Evolutionary conservation across 2,797 vertebrate genomes (phyloP).

Genomic region (Psittacula echo): DNA sequence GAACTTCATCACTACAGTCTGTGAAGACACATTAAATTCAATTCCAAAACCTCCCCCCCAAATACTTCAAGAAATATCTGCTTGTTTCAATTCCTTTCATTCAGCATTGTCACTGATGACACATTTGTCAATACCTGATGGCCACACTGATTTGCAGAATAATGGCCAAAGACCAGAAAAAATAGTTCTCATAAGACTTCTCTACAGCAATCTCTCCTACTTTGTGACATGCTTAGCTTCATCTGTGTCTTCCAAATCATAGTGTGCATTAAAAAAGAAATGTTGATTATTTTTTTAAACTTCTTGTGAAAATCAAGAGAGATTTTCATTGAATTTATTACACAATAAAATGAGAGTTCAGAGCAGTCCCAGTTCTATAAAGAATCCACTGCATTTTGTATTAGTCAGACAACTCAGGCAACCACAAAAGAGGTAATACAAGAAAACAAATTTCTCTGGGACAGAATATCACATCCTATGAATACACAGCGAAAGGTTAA

Average conservation of each 20-base stretch:
- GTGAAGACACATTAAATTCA: conserved; percentile 36
- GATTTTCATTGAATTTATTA: not conserved
- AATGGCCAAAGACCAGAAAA: not conserved
- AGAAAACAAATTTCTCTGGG: not conserved
- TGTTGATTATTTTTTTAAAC: not conserved
- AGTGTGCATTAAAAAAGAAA: not conserved
- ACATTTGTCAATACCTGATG: conserved; percentile 1
- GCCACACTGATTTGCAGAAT: not conserved
- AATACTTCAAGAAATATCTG: conserved; percentile 4
- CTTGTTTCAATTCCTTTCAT: conserved; percentile 12
- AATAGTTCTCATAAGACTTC: not conserved
- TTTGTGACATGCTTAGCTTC: not conserved
- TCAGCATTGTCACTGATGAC: not conserved
- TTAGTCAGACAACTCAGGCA: not conserved
- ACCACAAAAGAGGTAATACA: not conserved
- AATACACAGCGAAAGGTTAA: not conserved
- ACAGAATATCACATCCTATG: not conserved
- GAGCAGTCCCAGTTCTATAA: not conserved
- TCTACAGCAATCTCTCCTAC: not conserved
- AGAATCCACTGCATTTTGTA: not conserved
- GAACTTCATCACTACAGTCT: not conserved
- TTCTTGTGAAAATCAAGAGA: not conserved
- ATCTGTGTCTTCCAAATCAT: not conserved
- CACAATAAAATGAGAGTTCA: not conserved
- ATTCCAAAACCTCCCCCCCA: conserved; percentile 7